Percentiles rank a stretch among this genome's conserved stretches.
phyloP scores from a whole-genome alignment of 2,113 vertebrate genomes.

The Hassar affinis region DNA sequence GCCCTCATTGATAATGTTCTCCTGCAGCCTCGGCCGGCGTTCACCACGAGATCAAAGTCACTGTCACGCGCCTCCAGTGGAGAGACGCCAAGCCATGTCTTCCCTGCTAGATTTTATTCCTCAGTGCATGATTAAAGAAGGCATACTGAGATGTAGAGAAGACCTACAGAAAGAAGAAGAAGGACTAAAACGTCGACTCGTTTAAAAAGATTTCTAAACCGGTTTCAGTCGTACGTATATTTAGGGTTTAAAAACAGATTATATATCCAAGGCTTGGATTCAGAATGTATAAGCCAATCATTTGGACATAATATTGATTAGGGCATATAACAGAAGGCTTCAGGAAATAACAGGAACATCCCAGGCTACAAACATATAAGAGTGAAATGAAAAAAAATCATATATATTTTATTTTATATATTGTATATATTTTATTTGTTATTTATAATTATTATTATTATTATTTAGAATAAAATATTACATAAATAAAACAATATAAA shows the following conservation, averaged over 20 bases:
- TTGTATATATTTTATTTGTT: neutral
- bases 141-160: conserved; percentile 59
- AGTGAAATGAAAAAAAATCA: neutral
- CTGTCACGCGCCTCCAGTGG: conserved; percentile 69
- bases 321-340: neutral
- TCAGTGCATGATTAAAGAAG: conserved; percentile 68
- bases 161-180: conserved; percentile 59
- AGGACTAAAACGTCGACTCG: conserved; percentile 35
- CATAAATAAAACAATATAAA: neutral
- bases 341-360: neutral
- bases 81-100: conserved; percentile 65
- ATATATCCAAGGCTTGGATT: neutral
- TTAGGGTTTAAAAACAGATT: neutral
- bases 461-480: neutral
- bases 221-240: conserved; percentile 41
- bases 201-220: conserved; percentile 22
- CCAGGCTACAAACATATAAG: neutral
- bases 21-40: conserved; percentile 65
- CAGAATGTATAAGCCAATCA: neutral
- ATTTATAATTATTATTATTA: neutral
- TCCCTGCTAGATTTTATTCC: conserved; percentile 66
- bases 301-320: neutral
- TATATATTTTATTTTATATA: neutral
- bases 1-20: conserved; percentile 73
- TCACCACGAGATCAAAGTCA: conserved; percentile 72